A percentile compares a stretch with the other conserved stretches of the same genome.
Evolutionary conservation across 2,888 invertebrate species (phyloP).

Genomic region (Anthophora plumipes): DNA sequence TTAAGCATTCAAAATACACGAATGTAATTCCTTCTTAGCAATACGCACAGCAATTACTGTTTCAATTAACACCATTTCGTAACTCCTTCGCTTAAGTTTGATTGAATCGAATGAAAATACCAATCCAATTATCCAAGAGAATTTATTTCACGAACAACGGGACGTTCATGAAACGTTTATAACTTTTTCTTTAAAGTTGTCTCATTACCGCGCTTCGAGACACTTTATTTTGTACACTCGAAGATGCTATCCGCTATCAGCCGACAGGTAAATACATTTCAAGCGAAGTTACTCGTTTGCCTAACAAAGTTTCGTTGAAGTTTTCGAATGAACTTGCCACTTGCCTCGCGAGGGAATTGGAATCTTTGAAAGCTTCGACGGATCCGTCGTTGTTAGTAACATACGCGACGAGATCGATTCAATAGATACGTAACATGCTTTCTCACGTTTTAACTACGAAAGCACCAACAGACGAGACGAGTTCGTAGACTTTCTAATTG

Average conservation of each 20-base stretch:
- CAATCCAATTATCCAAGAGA: background rate
- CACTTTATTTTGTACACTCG: background rate
- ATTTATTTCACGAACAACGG: background rate
- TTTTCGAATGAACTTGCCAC: slow-evolving; percentile 48
- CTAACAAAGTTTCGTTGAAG: slow-evolving; percentile 26
- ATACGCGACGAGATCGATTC: background rate
- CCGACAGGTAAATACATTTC: slow-evolving; percentile 16
- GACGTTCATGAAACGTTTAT: background rate
- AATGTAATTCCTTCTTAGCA: no score
- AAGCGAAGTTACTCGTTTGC: slow-evolving; percentile 25
- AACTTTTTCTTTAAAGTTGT: slow-evolving; percentile 5
- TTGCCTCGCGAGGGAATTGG: slow-evolving; percentile 27
- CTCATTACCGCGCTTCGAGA: background rate
- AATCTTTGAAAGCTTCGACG: slow-evolving; percentile 26
- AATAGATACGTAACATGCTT: background rate
- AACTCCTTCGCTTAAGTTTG: background rate
- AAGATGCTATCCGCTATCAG: background rate
- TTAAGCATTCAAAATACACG: no score
- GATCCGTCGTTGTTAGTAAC: slow-evolving; percentile 13
- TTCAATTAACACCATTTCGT: no score
- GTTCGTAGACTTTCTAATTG: background rate
- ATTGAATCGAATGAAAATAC: slow-evolving; percentile 8
- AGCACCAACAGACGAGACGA: background rate
- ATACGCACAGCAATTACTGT: no score
- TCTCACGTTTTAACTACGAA: background rate